These are phyloP conservation scores for Diplodus puntazzo DNA, from an alignment of 2,797 vertebrate genomes.

Conservation along the genomic window DNA sequence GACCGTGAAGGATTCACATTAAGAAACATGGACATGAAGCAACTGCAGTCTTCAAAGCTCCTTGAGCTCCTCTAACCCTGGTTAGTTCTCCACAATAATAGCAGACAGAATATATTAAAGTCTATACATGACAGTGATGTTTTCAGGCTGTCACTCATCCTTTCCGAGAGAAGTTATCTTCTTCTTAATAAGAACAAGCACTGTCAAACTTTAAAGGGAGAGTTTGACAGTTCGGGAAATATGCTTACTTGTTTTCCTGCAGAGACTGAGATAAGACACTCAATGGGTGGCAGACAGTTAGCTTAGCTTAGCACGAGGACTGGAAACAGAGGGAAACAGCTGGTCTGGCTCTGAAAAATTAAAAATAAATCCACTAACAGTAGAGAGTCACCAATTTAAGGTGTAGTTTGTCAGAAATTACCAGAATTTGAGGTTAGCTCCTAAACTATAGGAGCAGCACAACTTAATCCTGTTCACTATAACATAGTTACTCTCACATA, in stretches of 20 bases:
- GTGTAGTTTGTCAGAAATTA: too few species aligned
- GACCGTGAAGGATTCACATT: constrained; percentile 18
- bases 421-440: too few species aligned
- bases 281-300: neutral
- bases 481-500: too few species aligned
- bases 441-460: too few species aligned
- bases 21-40: neutral
- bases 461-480: too few species aligned
- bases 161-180: neutral
- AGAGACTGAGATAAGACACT: neutral
- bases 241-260: neutral
- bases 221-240: neutral
- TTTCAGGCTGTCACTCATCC: neutral
- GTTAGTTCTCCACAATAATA: neutral
- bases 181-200: neutral
- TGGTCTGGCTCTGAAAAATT: neutral
- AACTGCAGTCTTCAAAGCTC: neutral
- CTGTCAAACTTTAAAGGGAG: neutral
- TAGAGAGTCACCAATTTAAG: neutral
- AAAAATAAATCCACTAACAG: neutral
- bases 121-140: neutral
- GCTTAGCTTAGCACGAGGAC: constrained; percentile 13
- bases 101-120: neutral
- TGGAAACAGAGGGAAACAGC: neutral
- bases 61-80: neutral